Conservation (phyloP, 1,140 invertebrate species). For the Calosoma granatense region DNA sequence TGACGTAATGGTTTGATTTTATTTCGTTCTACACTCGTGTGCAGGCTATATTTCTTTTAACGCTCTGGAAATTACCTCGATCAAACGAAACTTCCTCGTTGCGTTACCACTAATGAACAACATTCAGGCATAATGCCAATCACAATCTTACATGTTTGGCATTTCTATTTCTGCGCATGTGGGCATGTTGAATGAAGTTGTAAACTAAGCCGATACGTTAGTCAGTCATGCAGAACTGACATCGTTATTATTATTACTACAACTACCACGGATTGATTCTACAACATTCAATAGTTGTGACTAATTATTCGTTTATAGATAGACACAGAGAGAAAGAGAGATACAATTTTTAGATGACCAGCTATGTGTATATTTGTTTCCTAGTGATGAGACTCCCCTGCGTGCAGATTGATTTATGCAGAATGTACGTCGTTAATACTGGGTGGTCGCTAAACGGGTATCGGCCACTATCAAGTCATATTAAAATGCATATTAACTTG, state of each 20-base stretch:
- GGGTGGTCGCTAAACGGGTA: conserved; percentile 10
- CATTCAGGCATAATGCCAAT: not conserved
- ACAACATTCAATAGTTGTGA: no score
- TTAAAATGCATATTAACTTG: conserved; percentile 12
- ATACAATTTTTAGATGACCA: no score
- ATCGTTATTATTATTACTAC: no score
- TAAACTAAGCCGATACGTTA: no score
- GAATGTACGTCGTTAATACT: conserved; percentile 3
- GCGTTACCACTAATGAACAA: not conserved
- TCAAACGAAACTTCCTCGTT: not conserved
- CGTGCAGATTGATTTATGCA: conserved; percentile 5
- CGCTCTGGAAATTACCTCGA: not conserved
- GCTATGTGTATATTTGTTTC: no score
- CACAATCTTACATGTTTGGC: not conserved
- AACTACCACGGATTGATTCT: no score
- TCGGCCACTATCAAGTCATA: conserved; percentile 10
- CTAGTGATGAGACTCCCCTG: not conserved
- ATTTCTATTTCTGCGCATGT: not conserved
- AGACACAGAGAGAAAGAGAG: no score
- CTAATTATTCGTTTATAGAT: no score
- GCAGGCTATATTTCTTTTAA: not conserved
- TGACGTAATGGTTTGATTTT: no score
- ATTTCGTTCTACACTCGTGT: no score
- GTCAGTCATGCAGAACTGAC: no score
- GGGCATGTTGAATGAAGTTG: not conserved